Evolutionary conservation across 2,113 vertebrate genomes (phyloP), one percentile per base, ranked within the genome.

Genomic region (Hydrolagus affinis): DNA sequence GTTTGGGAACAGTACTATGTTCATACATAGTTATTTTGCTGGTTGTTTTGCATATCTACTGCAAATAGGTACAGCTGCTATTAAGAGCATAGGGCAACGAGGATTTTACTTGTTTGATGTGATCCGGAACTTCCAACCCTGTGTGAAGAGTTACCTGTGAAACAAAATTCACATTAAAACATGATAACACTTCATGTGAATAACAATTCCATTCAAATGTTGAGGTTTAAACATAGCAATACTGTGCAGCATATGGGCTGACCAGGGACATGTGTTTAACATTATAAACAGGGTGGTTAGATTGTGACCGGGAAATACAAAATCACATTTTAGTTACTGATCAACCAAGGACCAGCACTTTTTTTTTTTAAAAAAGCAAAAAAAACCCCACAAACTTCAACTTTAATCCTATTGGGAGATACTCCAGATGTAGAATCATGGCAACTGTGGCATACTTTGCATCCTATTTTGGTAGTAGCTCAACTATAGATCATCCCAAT

Each of bases 61-160:
- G 44, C 44, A 44, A 83, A 30, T 83, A 83, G 25, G 28, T 83
- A 64, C 60, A 66, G 25, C 66, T 83, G 78, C 78, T 83, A 28
- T 32, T 83, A 28, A 62, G 78, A 17, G 60, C 66, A 19, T 64
- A 68, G 62, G 78, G 64, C 62, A 28, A 64, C 4, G 23, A 80
- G 23, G 77, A 83, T 83, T 83, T 83, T 15, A 30, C 78, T 66
- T 83, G 78, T 66, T 68, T 83, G 78, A 83, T 83, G 66, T 83
- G 78, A 66, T 83, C 32, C 30, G 78, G 78, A 83, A 83, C 62
- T 83, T 83, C 78, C 78, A 83, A 9, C 66, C 78, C 78, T 83
- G 78, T 83, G 21, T 83, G 62, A 66, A 83, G 78, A 11, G 78
- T 83, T 19, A 83, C 78, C 78, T 83, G 25, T 83, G 8, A 25